Evolutionary conservation across 1,140 invertebrate genomes (phyloP), one percentile per base, ranked within the genome.

Genomic region (Sarcophaga peregrina): DNA sequence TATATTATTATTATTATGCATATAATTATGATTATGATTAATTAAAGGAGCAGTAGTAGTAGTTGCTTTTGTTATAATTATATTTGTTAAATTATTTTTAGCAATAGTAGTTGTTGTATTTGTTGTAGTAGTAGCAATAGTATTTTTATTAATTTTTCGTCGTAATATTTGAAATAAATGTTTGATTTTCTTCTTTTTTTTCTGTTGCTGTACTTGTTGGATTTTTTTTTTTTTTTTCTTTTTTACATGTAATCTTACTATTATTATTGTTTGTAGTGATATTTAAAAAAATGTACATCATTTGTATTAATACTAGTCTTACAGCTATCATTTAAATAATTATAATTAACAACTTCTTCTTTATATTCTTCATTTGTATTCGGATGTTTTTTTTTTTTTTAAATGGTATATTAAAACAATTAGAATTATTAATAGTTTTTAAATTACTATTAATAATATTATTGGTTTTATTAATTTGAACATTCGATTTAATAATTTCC

Each of bases 221-320:
- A n/a, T n/a, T n/a, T n/a, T n/a, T 68, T 10, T 52, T n/a, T n/a
- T n/a, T n/a, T n/a, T n/a, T n/a, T n/a, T n/a, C n/a, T 52, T 52
- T 52, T 3, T 8, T 25, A 13, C 37, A 78, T 3, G 9, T 78
- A 25, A 8, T 25, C 10, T n/a, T 78, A 46, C 11, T 37, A 76
- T 50, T 80, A 81, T 45, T 81, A 81, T 68, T 73, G 15, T 17
- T 52, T 46, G 50, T 81, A 46, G 47, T 82, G 52, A 45, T 75
- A 75, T 68, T 82, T 82, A 74, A 74, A 82, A n/a, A 83, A 80
- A 78, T 58, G 45, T 83, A 83, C 82, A 68, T 37, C 25, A 37
- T 80, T 83, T 58, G 62, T 78, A 52, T 76, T 81, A 72, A 73
- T 81, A 73, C 50, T 83, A 50, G 37, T 81, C 46, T 81, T 83